Base-by-base conservation (phyloP, 2,888 invertebrate genomes). In the Glaucopsyche alexis region DNA sequence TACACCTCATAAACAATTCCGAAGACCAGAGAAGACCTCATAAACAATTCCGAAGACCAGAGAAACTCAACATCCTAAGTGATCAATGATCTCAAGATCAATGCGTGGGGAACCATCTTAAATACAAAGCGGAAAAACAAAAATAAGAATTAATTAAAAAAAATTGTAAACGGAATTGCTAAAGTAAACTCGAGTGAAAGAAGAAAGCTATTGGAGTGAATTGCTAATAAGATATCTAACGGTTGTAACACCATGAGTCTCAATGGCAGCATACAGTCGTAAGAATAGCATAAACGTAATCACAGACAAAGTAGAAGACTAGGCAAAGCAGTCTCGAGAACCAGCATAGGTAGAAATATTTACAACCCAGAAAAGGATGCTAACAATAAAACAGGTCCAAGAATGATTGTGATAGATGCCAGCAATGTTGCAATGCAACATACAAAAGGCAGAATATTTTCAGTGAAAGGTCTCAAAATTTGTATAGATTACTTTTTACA, bases 401-500 rank as follows among this genome's bases (percentile, higher is more conserved):
- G 97, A 65, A 95, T 96, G 84, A 91, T 97, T 74, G 93, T 97
- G 16, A 95, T 97, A 72, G 97, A 97, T 86, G 97, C 97, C 16
- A 96, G 96, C 83, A 97, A 97, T 89, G 95, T 97, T 16, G 97
- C 97, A 1, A 95, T 95, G 93, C 93, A 94, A 71, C 95, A 96
- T 81, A 91, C 94, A 0, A 89, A 93, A 66, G 93, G 94, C 38
- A 93, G 87, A 77, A 74, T 80, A n/a, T 98, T 97, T 85, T 97
- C 97, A 1, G 95, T 96, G 13, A 92, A 93, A 80, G 97, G 97
- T 0, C 90, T 98, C 8, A 89, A 95, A 83, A 94, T 97, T 69
- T 96, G 96, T 79, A 94, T 97, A 50, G 95, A 97, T 74, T 97
- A 95, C 85, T 98, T 98, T 83, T 79, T 94, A 71, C 91, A 91